Conservation (phyloP, 2,113 vertebrate species). For the Melanerpes aurifrons region DNA sequence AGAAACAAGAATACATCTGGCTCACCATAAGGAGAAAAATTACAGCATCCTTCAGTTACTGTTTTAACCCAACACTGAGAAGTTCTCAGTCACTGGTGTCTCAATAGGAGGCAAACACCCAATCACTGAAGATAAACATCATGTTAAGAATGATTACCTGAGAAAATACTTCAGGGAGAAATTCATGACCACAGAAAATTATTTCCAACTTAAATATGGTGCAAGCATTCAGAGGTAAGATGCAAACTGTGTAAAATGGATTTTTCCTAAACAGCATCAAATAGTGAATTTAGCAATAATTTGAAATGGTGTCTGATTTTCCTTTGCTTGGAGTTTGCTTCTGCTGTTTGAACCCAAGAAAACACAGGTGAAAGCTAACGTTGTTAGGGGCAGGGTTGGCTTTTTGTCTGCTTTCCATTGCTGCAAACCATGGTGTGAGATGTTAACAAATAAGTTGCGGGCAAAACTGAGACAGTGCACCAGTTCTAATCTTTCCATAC, state of each 20-base stretch:
- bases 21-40: neutral
- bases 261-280: slow-evolving; percentile 4
- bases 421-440: neutral
- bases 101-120: neutral
- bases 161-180: slow-evolving; percentile 12
- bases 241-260: neutral
- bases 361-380: neutral
- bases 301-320: neutral
- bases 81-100: neutral
- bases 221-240: slow-evolving; percentile 12
- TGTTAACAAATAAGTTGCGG: neutral
- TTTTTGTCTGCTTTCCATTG: neutral
- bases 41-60: neutral
- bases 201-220: slow-evolving; percentile 6
- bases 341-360: neutral
- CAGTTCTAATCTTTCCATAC: neutral
- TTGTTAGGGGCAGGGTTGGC: neutral
- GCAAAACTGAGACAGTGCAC: neutral
- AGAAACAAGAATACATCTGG: neutral
- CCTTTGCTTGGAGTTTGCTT: neutral
- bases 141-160: slow-evolving; percentile 48
- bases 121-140: slow-evolving; percentile 15
- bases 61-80: neutral
- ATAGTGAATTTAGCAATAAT: neutral
- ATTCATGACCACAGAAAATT: slow-evolving; percentile 29